phyloP scores from a whole-genome alignment of 2,113 vertebrate genomes.

The Empidonax alnorum region DNA sequence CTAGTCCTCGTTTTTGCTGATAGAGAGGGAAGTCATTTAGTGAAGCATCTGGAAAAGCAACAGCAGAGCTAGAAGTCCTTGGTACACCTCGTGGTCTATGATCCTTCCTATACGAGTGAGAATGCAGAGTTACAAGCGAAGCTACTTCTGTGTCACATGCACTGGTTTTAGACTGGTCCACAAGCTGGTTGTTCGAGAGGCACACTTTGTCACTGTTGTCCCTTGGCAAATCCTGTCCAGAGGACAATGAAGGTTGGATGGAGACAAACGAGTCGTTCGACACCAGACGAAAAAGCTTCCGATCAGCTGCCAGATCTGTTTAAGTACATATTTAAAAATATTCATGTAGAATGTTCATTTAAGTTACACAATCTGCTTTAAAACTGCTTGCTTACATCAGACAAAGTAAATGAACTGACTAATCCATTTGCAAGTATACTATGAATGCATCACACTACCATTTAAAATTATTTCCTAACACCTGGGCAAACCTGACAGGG shows the following conservation, averaged over 20 bases:
- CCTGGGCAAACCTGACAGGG: neutral
- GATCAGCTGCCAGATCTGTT: slow-evolving; percentile 90
- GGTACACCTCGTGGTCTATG: slow-evolving; percentile 93
- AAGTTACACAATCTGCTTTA: neutral
- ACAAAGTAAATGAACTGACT: neutral
- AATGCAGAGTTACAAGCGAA: slow-evolving; percentile 84
- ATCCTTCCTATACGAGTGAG: slow-evolving; percentile 94
- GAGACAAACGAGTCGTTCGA: slow-evolving; percentile 97
- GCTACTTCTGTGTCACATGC: slow-evolving; percentile 86
- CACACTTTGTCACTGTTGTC: slow-evolving; percentile 83
- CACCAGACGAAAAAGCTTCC: slow-evolving; percentile 94
- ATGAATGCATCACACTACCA: neutral
- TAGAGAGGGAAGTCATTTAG: slow-evolving; percentile 91
- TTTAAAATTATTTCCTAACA: neutral
- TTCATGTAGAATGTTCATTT: neutral
- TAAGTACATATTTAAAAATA: slow-evolving; percentile 61
- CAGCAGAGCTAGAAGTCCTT: slow-evolving; percentile 95
- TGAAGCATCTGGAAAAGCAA: slow-evolving; percentile 93
- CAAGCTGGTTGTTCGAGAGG: slow-evolving; percentile 83
- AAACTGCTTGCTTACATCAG: neutral
- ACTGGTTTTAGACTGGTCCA: slow-evolving; percentile 86
- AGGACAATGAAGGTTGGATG: slow-evolving; percentile 92
- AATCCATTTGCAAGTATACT: neutral
- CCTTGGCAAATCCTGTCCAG: slow-evolving; percentile 88
- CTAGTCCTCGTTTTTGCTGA: slow-evolving; percentile 91